Base-by-base conservation (phyloP, 1,140 invertebrate genomes). In the Vollenhovia emeryi region DNA sequence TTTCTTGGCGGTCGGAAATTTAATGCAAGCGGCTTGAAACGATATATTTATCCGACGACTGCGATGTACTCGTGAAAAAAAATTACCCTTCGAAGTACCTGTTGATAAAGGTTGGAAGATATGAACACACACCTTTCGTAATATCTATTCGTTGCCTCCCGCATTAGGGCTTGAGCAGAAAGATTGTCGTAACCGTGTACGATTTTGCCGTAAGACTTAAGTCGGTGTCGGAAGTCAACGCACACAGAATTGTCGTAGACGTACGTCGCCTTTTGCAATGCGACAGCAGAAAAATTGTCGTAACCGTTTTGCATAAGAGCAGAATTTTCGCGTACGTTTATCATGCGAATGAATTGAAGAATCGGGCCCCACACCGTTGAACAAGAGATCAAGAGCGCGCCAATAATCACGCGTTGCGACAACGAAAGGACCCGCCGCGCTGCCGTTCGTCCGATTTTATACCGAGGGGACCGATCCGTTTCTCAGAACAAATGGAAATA, bases 301-400 rank as follows among this genome's bases (percentile, higher is more conserved):
- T n/a, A n/a, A n/a, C n/a, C n/a, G n/a, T n/a, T n/a, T n/a, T n/a
- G n/a, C n/a, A n/a, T n/a, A n/a, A n/a, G n/a, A n/a, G n/a, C n/a
- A n/a, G n/a, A n/a, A n/a, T n/a, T n/a, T n/a, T n/a, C n/a, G n/a
- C n/a, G n/a, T n/a, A n/a, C n/a, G n/a, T n/a, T n/a, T n/a, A n/a
- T n/a, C n/a, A n/a, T n/a, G n/a, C n/a, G n/a, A n/a, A n/a, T n/a
- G n/a, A n/a, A n/a, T n/a, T n/a, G n/a, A n/a, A n/a, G n/a, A n/a
- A n/a, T n/a, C n/a, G n/a, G n/a, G n/a, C n/a, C n/a, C 45, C 64
- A 24, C 27, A 52, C 27, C 4, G 45, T 88, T 79, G 82, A 73
- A 74, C 50, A 85, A 88, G 59, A 45, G 52, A 85, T 87, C 86
- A 60, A 30, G 66, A 80, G 83, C 87, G 78, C 66, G 73, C 55